phyloP scores from a whole-genome alignment of 2,888 invertebrate species.

The Monoplex corrugatus region DNA sequence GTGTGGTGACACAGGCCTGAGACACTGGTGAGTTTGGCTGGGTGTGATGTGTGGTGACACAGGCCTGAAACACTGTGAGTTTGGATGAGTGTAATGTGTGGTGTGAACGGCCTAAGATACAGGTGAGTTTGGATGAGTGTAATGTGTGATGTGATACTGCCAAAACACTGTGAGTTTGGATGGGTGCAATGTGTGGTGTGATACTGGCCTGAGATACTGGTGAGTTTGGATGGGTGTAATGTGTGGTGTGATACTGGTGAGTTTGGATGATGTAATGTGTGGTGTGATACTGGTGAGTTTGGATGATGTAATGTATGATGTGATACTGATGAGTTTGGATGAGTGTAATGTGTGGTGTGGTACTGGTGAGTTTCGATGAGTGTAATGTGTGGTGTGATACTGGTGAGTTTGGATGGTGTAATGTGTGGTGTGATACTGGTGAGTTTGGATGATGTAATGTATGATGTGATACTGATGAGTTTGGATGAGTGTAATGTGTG shows the following conservation, averaged over 20 bases:
- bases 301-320: too few species aligned
- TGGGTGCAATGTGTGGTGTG: too few species aligned
- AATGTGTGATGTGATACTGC: neutral
- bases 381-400: neutral
- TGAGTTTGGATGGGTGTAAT: neutral
- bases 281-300: neutral
- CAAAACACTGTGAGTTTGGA: neutral
- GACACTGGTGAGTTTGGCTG: neutral
- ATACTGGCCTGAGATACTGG: conserved; percentile 23
- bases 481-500: neutral
- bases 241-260: neutral
- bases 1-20: neutral
- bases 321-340: neutral
- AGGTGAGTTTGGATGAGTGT: neutral
- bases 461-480: neutral
- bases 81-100: neutral
- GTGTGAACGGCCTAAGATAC: neutral
- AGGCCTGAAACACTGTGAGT: neutral
- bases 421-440: neutral
- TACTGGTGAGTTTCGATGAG: neutral
- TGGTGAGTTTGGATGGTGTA: neutral
- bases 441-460: neutral
- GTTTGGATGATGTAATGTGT: neutral
- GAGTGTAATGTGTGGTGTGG: conserved; percentile 3
- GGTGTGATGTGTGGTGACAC: neutral